Percentiles rank a stretch among this genome's conserved stretches.
phyloP scores from a whole-genome alignment of 1,140 invertebrate species.

The Lethrus apterus region DNA sequence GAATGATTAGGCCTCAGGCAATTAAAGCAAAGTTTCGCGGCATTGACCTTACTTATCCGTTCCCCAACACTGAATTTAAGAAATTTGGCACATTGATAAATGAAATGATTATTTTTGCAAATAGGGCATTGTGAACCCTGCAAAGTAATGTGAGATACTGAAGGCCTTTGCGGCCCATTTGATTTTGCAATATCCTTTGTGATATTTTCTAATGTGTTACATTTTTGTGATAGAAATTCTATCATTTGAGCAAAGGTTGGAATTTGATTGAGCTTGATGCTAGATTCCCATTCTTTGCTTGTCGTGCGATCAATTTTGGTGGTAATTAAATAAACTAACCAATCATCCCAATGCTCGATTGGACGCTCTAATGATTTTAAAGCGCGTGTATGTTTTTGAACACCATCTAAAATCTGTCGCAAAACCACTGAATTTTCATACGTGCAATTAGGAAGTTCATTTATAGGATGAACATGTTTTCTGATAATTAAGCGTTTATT shows the following conservation, averaged over 20 bases:
- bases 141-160: background rate
- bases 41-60: background rate
- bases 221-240: conserved; percentile 26
- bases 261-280: conserved; percentile 7
- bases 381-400: background rate
- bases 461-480: background rate
- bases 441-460: background rate
- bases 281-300: conserved; percentile 30
- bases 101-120: background rate
- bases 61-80: background rate
- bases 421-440: background rate
- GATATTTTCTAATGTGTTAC: conserved; percentile 26
- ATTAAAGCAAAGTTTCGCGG: background rate
- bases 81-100: conserved; percentile 3
- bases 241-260: conserved; percentile 17
- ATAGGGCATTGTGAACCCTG: no score
- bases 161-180: background rate
- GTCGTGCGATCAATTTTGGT: conserved; percentile 32
- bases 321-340: conserved; percentile 31
- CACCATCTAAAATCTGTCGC: background rate
- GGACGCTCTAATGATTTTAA: background rate
- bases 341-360: conserved; percentile 27
- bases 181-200: background rate
- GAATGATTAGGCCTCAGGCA: background rate
- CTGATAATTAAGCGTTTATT: background rate